Percentiles rank a stretch among this genome's conserved stretches.
phyloP scores from a whole-genome alignment of 2,113 vertebrate species.

The Trogon surrucura region DNA sequence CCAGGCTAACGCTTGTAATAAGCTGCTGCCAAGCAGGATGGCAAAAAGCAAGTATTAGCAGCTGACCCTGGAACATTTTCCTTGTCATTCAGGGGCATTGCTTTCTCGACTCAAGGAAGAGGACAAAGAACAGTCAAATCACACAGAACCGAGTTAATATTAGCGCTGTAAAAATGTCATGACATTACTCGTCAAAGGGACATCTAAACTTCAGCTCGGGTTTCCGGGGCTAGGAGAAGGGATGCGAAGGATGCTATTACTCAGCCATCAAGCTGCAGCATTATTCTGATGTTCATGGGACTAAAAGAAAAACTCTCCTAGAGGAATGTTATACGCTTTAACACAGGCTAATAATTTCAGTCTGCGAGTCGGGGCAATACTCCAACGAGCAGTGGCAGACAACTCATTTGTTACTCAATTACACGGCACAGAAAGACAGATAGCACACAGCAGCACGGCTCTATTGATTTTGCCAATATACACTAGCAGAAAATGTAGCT shows the following conservation, averaged over 20 bases:
- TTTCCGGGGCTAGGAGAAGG: not conserved
- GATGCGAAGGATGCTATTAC: not conserved
- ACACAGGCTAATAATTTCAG: not conserved
- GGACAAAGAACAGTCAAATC: not conserved
- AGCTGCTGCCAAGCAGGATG: not conserved
- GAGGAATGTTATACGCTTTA: not conserved
- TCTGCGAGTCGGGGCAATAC: not conserved
- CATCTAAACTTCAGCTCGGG: not conserved
- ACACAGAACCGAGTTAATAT: not conserved
- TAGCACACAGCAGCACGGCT: not conserved
- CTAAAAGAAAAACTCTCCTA: not conserved
- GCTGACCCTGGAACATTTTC: not conserved
- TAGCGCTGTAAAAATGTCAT: not conserved
- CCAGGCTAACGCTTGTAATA: not conserved
- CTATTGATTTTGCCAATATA: not conserved
- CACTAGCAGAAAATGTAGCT: not conserved
- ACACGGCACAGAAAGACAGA: not conserved
- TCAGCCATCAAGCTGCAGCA: not conserved
- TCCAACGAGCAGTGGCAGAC: not conserved
- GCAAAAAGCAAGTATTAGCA: not conserved
- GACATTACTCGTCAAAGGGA: not conserved
- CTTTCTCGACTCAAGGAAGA: not conserved
- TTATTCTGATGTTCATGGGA: not conserved
- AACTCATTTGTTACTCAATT: not conserved
- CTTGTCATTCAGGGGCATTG: not conserved